Evolutionary conservation across 2,113 vertebrate species (phyloP).

Genomic region (Micronycteris hirsuta): DNA sequence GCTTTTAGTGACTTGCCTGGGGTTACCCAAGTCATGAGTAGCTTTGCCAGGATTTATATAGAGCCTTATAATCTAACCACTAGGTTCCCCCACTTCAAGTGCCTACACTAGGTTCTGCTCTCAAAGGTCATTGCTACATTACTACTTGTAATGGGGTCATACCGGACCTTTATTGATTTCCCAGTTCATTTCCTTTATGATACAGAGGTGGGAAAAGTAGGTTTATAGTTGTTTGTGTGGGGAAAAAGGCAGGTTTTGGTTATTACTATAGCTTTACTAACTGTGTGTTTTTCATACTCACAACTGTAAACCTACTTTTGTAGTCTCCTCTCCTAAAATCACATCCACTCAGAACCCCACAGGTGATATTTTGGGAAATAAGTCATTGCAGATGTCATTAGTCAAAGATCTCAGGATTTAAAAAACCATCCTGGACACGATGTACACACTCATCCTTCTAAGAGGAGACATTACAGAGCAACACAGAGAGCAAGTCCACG

Average conservation of each 20-base stretch:
- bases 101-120: background rate
- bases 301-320: no score
- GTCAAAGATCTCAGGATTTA: background rate
- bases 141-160: background rate
- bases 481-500: background rate
- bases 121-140: background rate
- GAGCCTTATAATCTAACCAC: background rate
- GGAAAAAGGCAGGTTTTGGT: no score
- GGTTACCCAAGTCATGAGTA: background rate
- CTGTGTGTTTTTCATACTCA: no score
- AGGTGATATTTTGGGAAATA: background rate
- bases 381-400: background rate
- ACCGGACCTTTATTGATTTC: background rate
- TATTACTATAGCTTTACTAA: no score
- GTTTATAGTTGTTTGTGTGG: no score
- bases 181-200: background rate
- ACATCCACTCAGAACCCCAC: background rate
- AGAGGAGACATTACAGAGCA: background rate
- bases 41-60: background rate
- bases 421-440: background rate
- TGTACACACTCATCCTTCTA: background rate
- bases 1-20: background rate
- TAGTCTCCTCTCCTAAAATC: background rate
- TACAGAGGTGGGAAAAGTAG: background rate
- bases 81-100: background rate